phyloP scores from a whole-genome alignment of 2,113 vertebrate species.

The Lagopus muta region DNA sequence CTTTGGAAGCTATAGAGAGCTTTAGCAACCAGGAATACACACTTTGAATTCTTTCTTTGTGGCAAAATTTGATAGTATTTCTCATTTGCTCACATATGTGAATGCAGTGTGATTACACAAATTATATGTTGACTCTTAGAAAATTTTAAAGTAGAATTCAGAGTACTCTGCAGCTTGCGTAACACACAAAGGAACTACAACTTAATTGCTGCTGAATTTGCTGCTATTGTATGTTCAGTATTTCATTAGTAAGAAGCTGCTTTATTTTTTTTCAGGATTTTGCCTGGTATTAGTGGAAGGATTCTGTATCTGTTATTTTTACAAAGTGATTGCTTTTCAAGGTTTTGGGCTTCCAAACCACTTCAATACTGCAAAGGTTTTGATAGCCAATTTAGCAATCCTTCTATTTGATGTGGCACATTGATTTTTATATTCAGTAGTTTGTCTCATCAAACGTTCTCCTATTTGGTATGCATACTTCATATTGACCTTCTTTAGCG shows the following conservation, averaged over 20 bases:
- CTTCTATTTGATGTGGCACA: background rate
- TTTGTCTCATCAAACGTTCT: background rate
- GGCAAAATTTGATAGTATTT: slow-evolving; percentile 52
- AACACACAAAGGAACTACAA: slow-evolving; percentile 32
- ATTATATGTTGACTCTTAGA: slow-evolving; percentile 52
- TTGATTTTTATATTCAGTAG: slow-evolving; percentile 32
- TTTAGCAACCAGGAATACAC: slow-evolving; percentile 52
- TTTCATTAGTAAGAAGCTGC: background rate
- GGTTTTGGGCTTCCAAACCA: background rate
- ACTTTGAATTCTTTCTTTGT: slow-evolving; percentile 68
- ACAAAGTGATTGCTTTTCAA: background rate
- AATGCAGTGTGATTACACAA: slow-evolving; percentile 70
- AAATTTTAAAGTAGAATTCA: slow-evolving; percentile 38
- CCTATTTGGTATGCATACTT: background rate
- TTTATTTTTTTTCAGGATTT: slow-evolving; percentile 22
- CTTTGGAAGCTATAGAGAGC: slow-evolving; percentile 39
- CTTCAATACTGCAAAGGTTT: slow-evolving; percentile 11
- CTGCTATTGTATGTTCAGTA: slow-evolving; percentile 44
- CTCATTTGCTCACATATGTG: slow-evolving; percentile 46
- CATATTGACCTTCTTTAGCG: background rate
- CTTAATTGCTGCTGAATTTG: slow-evolving; percentile 63
- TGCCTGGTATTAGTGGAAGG: background rate
- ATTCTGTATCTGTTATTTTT: background rate
- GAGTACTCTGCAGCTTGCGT: slow-evolving; percentile 17
- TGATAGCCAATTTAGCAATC: slow-evolving; percentile 4